Percentiles rank a stretch among this genome's conserved stretches.
Conservation (phyloP, 64 coral and sea anemone genomes). For the Montipora capricornis region DNA sequence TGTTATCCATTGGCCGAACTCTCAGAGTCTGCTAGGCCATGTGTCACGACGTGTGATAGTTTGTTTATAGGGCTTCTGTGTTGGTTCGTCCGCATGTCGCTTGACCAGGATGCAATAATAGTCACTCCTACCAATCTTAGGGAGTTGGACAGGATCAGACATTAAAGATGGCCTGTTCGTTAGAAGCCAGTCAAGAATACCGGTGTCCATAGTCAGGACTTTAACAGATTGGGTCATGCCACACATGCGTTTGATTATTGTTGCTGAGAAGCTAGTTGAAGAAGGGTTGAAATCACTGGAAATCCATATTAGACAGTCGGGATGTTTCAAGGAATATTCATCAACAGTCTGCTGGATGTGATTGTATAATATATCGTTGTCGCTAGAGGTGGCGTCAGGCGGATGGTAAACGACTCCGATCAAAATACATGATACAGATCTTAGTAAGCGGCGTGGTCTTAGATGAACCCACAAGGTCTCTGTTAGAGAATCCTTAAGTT, state of each 20-base stretch:
- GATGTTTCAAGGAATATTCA: too few relatives aligned
- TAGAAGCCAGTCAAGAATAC: constrained; percentile 61
- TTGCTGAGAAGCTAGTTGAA: neutral
- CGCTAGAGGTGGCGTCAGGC: too few relatives aligned
- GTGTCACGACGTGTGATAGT: neutral
- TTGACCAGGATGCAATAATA: constrained; percentile 31
- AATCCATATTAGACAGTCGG: too few relatives aligned
- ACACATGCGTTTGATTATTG: constrained; percentile 3
- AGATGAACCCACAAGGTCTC: too few relatives aligned
- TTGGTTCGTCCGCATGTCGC: neutral
- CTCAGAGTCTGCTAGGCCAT: neutral
- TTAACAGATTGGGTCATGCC: constrained; percentile 56
- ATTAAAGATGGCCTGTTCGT: constrained; percentile 20
- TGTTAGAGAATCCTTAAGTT: neutral
- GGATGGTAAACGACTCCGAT: too few relatives aligned
- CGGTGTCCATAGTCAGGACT: constrained; percentile 31
- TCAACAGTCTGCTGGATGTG: too few relatives aligned
- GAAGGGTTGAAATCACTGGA: too few relatives aligned
- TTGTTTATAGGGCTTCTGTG: neutral
- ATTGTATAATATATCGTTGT: too few relatives aligned
- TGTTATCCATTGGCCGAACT: constrained; percentile 45
- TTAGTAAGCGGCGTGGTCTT: too few relatives aligned
- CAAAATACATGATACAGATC: too few relatives aligned
- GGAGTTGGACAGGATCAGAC: constrained; percentile 14
- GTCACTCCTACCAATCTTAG: constrained; percentile 60